Evolutionary conservation across 2,113 vertebrate genomes (phyloP), one percentile per base, ranked within the genome.

Genomic region (Eolophus roseicapilla): DNA sequence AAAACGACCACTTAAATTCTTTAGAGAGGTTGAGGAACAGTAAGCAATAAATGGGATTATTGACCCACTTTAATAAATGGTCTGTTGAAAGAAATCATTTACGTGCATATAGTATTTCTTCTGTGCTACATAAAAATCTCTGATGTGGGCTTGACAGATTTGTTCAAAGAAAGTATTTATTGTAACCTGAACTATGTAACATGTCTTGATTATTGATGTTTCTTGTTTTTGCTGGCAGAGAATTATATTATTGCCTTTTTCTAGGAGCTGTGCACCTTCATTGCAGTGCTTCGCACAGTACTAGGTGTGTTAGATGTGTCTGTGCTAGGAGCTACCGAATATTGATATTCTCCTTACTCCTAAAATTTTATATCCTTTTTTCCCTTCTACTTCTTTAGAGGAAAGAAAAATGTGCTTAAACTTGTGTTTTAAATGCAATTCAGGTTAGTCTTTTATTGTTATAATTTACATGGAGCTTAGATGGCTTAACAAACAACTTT

Each of bases 11-110:
- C 52, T 82, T 62, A 17, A 71, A 53, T 92, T 60, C 65, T 57
- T 77, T 43, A 21, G 33, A 68, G 70, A 82, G 31, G 35, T 1
- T 79, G 80, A 92, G 86, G 57, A 88, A 37, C 69, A 74, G 39
- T 41, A 28, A 75, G 24, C 60, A 80, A 44, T 60, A 79, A 91
- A 65, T 77, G 9, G 17, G 5, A 25, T 77, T 90, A 76, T 57
- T 90, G 82, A 89, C 65, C 63, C 44, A 37, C 74, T 95, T 95
- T 63, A 93, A 90, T 88, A 78, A 91, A 93, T 80, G 80, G 31
- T 29, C 68, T 68, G 20, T 53, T 92, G 57, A 89, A 91, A 83
- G 43, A 49, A 90, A 91, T 86, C 39, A 68, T 82, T 91, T 89
- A 21, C 82, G 47, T 49, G 17, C 6, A 6, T 53, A 73, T 52